These are phyloP conservation scores for Branchipolynoe longqiensis DNA, from an alignment of 2,888 invertebrate species.

Conservation along the genomic window DNA sequence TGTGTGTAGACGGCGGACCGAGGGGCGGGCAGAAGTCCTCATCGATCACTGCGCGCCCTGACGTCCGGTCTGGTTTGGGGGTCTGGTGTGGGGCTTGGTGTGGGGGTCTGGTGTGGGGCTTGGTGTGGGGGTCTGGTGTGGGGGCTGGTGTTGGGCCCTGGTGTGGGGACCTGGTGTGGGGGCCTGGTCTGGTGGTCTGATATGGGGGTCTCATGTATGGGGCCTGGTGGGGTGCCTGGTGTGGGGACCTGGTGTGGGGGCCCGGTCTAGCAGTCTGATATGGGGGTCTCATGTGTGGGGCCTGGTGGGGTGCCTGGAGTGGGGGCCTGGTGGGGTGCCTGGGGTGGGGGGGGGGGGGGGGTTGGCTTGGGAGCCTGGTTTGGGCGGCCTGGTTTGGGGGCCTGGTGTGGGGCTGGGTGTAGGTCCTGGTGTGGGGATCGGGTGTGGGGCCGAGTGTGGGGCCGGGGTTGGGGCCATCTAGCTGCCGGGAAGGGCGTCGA, in stretches of 20 bases:
- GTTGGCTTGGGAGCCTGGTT: not conserved
- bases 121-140: too few species aligned
- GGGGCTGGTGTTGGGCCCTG: too few species aligned
- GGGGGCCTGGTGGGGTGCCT: not conserved
- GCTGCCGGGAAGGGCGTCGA: not conserved
- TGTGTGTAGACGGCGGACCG: too few species aligned
- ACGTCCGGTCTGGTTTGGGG: conserved; percentile 1
- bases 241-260: too few species aligned
- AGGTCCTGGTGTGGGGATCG: not conserved
- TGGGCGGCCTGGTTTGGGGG: not conserved
- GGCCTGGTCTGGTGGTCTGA: too few species aligned
- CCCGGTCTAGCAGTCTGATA: too few species aligned
- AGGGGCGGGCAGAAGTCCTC: not conserved
- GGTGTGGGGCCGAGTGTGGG: not conserved
- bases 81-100: not conserved
- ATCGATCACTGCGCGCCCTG: conserved; percentile 8
- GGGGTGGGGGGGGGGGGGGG: not conserved
- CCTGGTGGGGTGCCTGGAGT: too few species aligned
- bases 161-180: too few species aligned
- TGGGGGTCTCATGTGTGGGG: too few species aligned
- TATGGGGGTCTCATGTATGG: too few species aligned
- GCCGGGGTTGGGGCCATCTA: too few species aligned
- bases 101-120: not conserved
- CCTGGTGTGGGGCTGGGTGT: not conserved
- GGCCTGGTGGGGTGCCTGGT: too few species aligned